Base-by-base conservation (phyloP, 2,113 vertebrate species). In the Tinamus guttatus region DNA sequence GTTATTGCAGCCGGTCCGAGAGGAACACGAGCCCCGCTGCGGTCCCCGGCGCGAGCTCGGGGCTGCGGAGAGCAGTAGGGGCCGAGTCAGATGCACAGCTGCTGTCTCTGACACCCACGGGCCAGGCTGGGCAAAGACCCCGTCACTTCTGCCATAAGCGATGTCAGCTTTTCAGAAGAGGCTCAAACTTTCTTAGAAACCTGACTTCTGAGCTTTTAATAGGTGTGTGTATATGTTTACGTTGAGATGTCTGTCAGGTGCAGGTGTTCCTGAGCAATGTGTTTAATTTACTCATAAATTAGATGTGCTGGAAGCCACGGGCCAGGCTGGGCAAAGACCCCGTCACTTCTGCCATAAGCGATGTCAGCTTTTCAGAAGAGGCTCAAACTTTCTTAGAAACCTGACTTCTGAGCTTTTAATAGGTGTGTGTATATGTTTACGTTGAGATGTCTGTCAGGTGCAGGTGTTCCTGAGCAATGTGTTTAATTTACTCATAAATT, bases 131-230 rank as follows among this genome's bases (percentile, higher is more conserved):
- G 15, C 49, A 49, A 22, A 49, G 49, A 49, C 21, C 20, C 49
- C 21, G 10, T 22, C 49, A 22, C 49, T 22, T 40, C 36, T 2
- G 0, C 9, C n/a, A 1, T 8, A 3, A 21, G 14, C 18, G 16
- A 58, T 32, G 28, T 16, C 30, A 32, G 10, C 30, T 32, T 58
- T 58, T 5, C 54, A 58, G 30, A 58, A 32, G 54, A 32, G 54
- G 30, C 0, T 0, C 49, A 7, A 6, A 4, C 49, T 41, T 40
- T 34, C 9, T 67, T 75, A n/a, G 20, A 4, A 4, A 0, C 10
- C 6, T 11, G 30, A 20, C 13, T 93, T 88, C 7, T 12, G 56
- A 38, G 9, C 5, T 85, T 0, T 20, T 60, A 20, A 27, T 75
- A 59, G 5, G 8, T 30, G 16, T 30, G 30, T 58, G 28, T 32